A percentile compares a stretch with the other conserved stretches of the same genome.
Evolutionary conservation across 35 echinoderm and acorn worm genomes (phyloP).

Genomic region (Stichopus chloronotus): DNA sequence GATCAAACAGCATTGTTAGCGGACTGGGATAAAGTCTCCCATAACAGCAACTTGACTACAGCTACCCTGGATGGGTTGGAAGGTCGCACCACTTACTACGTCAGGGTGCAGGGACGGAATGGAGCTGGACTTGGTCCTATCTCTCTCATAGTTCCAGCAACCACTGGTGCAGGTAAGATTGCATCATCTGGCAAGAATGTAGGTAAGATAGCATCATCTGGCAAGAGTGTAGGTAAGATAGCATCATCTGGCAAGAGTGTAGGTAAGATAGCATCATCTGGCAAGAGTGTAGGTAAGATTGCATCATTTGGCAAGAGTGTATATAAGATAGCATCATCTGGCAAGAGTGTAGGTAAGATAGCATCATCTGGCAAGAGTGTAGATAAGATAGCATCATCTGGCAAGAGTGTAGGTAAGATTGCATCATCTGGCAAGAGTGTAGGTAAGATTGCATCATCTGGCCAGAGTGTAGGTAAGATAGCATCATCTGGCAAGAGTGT

Average conservation of each 20-base stretch:
- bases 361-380: no score
- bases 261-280: no score
- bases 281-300: not conserved
- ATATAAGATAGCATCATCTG: not conserved
- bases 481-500: not conserved
- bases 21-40: not conserved
- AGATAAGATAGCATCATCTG: no score
- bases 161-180: constrained; percentile 7
- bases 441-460: not conserved
- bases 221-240: no score
- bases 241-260: no score
- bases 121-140: constrained; percentile 48
- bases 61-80: constrained; percentile 15
- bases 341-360: not conserved
- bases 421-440: not conserved
- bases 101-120: constrained; percentile 57
- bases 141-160: not conserved
- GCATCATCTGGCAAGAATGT: not conserved
- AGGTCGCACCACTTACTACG: constrained; percentile 18
- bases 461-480: not conserved
- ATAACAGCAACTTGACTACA: not conserved
- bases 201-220: not conserved
- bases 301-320: not conserved
- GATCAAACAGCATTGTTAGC: not conserved
- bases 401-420: not conserved